Evolutionary conservation across 2,113 vertebrate genomes (phyloP), one percentile per base, ranked within the genome.

Genomic region (Pelobates fuscus): DNA sequence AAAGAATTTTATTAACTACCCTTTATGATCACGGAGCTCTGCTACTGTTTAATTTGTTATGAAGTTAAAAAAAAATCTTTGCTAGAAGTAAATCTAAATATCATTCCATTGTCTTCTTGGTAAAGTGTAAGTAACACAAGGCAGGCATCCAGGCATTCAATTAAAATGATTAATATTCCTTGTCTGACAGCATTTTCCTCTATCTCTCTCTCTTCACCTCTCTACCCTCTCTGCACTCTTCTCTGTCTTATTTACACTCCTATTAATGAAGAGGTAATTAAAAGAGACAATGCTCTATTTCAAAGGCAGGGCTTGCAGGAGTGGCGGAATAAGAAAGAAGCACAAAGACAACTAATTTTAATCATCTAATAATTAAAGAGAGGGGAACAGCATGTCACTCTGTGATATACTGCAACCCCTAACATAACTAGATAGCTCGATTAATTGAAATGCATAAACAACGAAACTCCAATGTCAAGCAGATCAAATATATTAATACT

Each of bases 131-230:
- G 58, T 18, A 67, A 37, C 41, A 46, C 18, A 30, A 46, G 72
- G 63, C 72, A 76, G 20, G 37, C 54, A 67, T 63, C 72, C 72
- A 76, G 60, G 37, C 54, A 76, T 67, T 76, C 44, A 8, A 67
- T 76, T 76, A 76, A 67, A 67, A 18, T 23, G 15, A 75, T 67
- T 74, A 74, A 66, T 74, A 58, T 58, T 58, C 30, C 54, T 76
- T 43, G 55, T 58, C 37, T 60, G 63, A 67, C 64, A 76, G 25
- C 26, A 59, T 76, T 14, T 54, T n/a, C 65, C 63, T 58, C 49
- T 52, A 18, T 21, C 30, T 65, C 21, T 8, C 21, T 55, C 32
- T 37, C 5, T 44, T 58, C 61, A 29, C 59, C n/a, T n/a, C 54
- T 24, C 29, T 57, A 27, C 18, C n/a, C 30, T 57, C 25, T 10